phyloP scores from a whole-genome alignment of 2,113 vertebrate genomes.

The Sorex araneus region DNA sequence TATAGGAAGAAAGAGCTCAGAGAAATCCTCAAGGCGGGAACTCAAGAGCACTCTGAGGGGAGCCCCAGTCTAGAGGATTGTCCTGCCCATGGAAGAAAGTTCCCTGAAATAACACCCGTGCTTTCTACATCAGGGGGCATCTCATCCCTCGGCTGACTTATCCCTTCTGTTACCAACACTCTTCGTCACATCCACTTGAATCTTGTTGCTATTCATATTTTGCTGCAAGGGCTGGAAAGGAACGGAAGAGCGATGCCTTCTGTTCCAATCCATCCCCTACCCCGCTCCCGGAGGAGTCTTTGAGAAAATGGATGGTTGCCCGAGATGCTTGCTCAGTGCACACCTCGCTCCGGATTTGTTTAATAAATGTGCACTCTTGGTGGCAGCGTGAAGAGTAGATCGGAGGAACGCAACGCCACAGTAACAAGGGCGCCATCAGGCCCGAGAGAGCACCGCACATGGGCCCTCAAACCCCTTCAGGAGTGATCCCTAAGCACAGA shows the following conservation, averaged over 20 bases:
- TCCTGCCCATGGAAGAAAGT: too few relatives aligned
- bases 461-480: too few relatives aligned
- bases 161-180: background rate
- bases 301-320: background rate
- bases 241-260: background rate
- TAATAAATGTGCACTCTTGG: background rate
- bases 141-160: background rate
- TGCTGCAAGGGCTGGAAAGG: background rate
- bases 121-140: background rate
- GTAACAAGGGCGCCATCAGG: background rate
- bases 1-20: too few relatives aligned
- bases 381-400: constrained; percentile 18
- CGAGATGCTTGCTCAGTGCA: background rate
- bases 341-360: background rate
- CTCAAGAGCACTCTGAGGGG: too few relatives aligned
- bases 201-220: background rate
- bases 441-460: too few relatives aligned
- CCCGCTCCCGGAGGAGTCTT: background rate
- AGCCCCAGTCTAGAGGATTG: background rate
- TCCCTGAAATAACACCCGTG: background rate
- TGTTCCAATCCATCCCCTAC: background rate
- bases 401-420: background rate
- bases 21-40: background rate
- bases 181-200: background rate
- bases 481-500: too few relatives aligned